Conservation (phyloP, 2,113 vertebrate genomes). For the Tupaia tana region DNA sequence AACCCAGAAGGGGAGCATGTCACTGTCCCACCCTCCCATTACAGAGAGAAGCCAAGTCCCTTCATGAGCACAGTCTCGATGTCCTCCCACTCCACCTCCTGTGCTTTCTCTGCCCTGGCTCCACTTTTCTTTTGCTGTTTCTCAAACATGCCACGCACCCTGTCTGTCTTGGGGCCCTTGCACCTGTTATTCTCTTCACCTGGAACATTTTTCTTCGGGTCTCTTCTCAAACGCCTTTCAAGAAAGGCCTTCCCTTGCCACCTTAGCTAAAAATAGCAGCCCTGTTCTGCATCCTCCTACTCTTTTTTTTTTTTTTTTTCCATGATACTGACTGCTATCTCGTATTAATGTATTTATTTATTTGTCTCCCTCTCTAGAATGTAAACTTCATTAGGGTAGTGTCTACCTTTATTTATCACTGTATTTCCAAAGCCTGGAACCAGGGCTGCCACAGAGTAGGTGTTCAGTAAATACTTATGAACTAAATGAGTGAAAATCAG, state of each 20-base stretch:
- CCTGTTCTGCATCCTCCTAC: background rate
- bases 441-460: background rate
- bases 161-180: background rate
- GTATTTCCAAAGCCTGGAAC: background rate
- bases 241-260: background rate
- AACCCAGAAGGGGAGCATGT: background rate
- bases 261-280: background rate
- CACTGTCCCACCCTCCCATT: background rate
- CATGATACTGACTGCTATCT: background rate
- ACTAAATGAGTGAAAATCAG: background rate
- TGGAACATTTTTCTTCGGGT: background rate
- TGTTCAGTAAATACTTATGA: background rate
- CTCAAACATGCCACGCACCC: background rate
- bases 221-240: background rate
- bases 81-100: background rate
- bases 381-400: background rate
- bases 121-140: background rate
- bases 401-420: background rate
- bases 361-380: background rate
- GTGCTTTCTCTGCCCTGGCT: background rate
- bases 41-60: background rate
- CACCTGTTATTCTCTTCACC: background rate
- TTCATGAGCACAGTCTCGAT: too few species aligned
- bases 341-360: background rate
- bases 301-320: background rate